A percentile compares a stretch with the other conserved stretches of the same genome.
Conservation (phyloP, 2,113 vertebrate species). For the Sinocyclocheilus maitianheensis region DNA sequence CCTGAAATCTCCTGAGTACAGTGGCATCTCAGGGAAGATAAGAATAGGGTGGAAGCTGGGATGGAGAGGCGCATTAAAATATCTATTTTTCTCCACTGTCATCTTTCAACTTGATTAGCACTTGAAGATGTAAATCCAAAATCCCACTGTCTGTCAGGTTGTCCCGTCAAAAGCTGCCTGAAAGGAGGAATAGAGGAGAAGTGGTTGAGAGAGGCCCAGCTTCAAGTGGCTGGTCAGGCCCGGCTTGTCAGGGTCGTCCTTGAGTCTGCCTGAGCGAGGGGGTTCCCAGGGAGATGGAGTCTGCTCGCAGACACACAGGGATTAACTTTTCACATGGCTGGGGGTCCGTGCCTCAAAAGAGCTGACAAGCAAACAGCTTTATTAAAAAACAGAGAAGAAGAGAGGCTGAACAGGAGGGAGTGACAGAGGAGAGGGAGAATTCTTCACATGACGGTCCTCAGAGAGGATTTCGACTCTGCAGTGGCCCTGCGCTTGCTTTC, state of each 20-base stretch:
- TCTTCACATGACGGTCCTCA: conserved; percentile 82
- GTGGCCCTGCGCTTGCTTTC: conserved; percentile 66
- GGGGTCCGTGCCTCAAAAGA: conserved; percentile 82
- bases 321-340: conserved; percentile 88
- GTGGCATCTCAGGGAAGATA: conserved; percentile 21
- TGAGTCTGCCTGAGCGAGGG: conserved; percentile 69
- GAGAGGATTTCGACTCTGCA: conserved; percentile 80
- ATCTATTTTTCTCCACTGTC: conserved; percentile 74
- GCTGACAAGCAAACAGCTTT: conserved; percentile 85
- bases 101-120: conserved; percentile 73
- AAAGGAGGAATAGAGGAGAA: conserved; percentile 53
- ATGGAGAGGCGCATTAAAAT: conserved; percentile 64
- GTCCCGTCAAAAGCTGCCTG: conserved; percentile 70
- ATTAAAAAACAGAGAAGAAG: conserved; percentile 82
- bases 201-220: conserved; percentile 58
- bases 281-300: conserved; percentile 84
- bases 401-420: conserved; percentile 64
- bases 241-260: conserved; percentile 60
- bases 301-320: conserved; percentile 77
- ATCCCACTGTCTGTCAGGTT: conserved; percentile 70
- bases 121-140: conserved; percentile 73
- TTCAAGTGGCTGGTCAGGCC: conserved; percentile 55
- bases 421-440: conserved; percentile 65
- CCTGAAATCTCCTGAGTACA: neutral
- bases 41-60: conserved; percentile 46